These are phyloP conservation scores for Petrolisthes cinctipes DNA, from an alignment of 2,888 invertebrate genomes.

Conservation along the genomic window DNA sequence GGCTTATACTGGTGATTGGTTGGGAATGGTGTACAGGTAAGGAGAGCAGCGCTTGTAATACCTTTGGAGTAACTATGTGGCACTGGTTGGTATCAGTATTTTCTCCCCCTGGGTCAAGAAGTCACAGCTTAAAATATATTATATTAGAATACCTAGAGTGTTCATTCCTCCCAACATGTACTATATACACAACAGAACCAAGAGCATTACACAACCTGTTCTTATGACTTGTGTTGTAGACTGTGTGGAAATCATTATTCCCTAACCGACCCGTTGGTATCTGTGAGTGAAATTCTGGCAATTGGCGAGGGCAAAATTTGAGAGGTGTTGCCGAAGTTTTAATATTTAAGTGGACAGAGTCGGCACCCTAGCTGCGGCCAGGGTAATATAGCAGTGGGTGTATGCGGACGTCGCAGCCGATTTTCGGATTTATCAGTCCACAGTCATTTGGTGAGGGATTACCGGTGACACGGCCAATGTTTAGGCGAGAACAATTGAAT, in stretches of 20 bases:
- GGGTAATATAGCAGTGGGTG: slow-evolving; percentile 1
- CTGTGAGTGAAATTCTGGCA: not conserved
- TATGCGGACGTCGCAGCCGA: not conserved
- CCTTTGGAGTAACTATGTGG: too few species aligned
- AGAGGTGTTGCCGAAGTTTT: slow-evolving; percentile 11
- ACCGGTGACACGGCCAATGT: not conserved
- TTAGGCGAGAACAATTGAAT: not conserved
- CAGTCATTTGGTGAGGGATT: not conserved
- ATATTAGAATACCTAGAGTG: too few species aligned
- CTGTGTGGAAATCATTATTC: not conserved
- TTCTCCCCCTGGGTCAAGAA: too few species aligned
- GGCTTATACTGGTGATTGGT: too few species aligned
- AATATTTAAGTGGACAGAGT: slow-evolving; percentile 23
- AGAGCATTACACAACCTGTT: too few species aligned
- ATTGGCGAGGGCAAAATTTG: slow-evolving; percentile 19
- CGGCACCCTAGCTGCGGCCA: not conserved
- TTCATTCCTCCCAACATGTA: too few species aligned
- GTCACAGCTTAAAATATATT: too few species aligned
- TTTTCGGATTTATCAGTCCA: slow-evolving; percentile 9
- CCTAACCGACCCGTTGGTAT: not conserved
- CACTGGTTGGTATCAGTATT: too few species aligned
- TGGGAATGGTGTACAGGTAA: too few species aligned
- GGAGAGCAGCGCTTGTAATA: too few species aligned
- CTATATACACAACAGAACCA: too few species aligned
- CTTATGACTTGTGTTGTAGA: too few species aligned